phyloP scores from a whole-genome alignment of 2,113 vertebrate genomes.

The Lepus timidus region DNA sequence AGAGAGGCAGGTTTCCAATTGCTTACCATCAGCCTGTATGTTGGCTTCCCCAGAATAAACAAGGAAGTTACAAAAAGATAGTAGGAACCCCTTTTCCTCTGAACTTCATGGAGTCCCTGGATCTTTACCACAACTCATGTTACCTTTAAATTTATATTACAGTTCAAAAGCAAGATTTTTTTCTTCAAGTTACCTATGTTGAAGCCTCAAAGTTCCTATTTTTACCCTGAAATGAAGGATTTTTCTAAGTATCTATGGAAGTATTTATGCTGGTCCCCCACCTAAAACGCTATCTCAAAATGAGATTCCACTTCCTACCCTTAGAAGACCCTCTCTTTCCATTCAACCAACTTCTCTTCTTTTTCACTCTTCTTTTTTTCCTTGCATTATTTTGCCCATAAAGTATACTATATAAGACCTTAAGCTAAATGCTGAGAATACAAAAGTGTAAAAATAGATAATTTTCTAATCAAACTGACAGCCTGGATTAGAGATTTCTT shows the following conservation, averaged over 20 bases:
- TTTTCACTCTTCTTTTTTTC: neutral
- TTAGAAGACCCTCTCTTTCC: neutral
- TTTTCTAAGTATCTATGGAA: neutral
- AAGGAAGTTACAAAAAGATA: neutral
- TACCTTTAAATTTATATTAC: conserved; percentile 26
- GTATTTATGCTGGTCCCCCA: neutral
- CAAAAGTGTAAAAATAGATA: neutral
- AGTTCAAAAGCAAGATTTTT: neutral
- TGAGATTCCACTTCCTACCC: neutral
- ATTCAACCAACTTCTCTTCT: neutral
- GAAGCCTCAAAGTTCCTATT: neutral
- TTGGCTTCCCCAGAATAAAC: neutral
- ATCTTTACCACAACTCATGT: neutral
- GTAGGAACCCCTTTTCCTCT: neutral
- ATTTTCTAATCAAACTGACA: neutral
- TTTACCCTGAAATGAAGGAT: neutral
- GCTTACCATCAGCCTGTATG: neutral
- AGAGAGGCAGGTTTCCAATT: neutral
- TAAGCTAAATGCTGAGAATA: neutral
- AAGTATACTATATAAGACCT: neutral
- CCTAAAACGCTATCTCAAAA: neutral
- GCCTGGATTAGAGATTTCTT: neutral
- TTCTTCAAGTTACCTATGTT: neutral
- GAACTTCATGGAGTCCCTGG: neutral
- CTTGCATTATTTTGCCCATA: neutral